phyloP scores from a whole-genome alignment of 2,888 invertebrate genomes.

The Nemotelus pantherinus region DNA sequence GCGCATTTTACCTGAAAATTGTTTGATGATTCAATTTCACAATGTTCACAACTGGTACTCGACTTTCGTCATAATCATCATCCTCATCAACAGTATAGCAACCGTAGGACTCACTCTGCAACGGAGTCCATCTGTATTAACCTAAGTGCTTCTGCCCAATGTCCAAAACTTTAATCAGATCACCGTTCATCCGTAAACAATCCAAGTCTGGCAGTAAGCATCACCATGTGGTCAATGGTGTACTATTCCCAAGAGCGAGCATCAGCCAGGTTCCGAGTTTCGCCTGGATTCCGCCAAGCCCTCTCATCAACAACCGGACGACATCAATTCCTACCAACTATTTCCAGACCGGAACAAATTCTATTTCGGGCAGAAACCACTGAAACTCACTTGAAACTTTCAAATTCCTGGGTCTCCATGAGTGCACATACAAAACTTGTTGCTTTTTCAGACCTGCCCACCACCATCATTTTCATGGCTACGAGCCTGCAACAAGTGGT shows the following conservation, averaged over 20 bases:
- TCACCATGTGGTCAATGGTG: slow-evolving; percentile 8
- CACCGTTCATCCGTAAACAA: slow-evolving; percentile 37
- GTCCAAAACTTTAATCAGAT: slow-evolving; percentile 27
- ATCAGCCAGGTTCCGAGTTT: not conserved
- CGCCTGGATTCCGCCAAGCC: too few relatives aligned
- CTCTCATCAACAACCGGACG: not conserved
- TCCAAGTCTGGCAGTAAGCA: slow-evolving; percentile 6
- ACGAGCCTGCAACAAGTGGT: slow-evolving; percentile 32
- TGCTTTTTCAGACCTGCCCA: slow-evolving; percentile 4
- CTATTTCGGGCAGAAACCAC: not conserved
- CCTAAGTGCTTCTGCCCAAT: slow-evolving; percentile 27
- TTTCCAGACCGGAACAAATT: not conserved
- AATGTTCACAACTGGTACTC: not conserved
- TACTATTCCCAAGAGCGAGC: slow-evolving; percentile 6
- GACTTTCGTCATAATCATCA: not conserved
- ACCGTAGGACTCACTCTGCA: not conserved
- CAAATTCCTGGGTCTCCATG: slow-evolving; percentile 21
- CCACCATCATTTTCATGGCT: not conserved
- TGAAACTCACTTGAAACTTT: not conserved
- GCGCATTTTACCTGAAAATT: slow-evolving; percentile 11
- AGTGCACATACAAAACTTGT: slow-evolving; percentile 12
- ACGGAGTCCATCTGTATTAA: slow-evolving; percentile 24
- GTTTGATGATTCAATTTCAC: slow-evolving; percentile 25
- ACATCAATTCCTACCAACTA: not conserved
- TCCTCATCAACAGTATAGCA: not conserved